Conservation (phyloP, 2,797 vertebrate genomes). For the Cyclopterus lumpus region DNA sequence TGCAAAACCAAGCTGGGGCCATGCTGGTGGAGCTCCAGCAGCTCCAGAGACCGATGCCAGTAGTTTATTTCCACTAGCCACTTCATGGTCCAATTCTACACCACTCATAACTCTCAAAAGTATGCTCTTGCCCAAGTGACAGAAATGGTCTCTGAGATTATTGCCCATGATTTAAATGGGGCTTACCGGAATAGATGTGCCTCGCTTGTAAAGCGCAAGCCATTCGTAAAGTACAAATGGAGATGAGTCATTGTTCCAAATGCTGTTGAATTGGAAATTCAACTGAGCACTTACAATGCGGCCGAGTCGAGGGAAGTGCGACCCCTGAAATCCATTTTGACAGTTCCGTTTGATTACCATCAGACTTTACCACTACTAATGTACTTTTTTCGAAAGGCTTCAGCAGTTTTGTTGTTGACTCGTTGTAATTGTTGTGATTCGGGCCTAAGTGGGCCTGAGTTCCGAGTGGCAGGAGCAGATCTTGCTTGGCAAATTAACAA, state of each 20-base stretch:
- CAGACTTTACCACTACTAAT: slow-evolving; percentile 51
- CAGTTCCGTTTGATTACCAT: slow-evolving; percentile 42
- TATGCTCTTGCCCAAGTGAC: slow-evolving; percentile 18
- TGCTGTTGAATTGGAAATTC: slow-evolving; percentile 32
- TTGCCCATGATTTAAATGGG: slow-evolving; percentile 42
- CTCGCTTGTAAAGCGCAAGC: slow-evolving; percentile 22
- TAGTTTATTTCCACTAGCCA: slow-evolving; percentile 49
- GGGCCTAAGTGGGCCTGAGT: slow-evolving; percentile 52
- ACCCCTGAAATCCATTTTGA: slow-evolving; percentile 44
- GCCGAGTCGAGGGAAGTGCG: background rate
- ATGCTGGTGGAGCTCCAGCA: slow-evolving; percentile 42
- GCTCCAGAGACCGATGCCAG: slow-evolving; percentile 9
- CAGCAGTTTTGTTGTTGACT: slow-evolving; percentile 55
- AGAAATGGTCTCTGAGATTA: slow-evolving; percentile 32
- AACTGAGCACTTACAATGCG: slow-evolving; percentile 13
- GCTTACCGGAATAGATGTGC: slow-evolving; percentile 23
- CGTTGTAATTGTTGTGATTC: slow-evolving; percentile 55
- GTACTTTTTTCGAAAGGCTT: slow-evolving; percentile 52
- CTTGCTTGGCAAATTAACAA: slow-evolving; percentile 72
- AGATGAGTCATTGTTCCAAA: slow-evolving; percentile 39
- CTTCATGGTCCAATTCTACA: slow-evolving; percentile 36
- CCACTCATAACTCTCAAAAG: slow-evolving; percentile 28
- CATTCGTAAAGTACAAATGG: slow-evolving; percentile 23
- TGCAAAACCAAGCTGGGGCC: slow-evolving; percentile 7
- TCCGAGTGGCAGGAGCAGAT: slow-evolving; percentile 58